phyloP scores from a whole-genome alignment of 2,888 invertebrate species.

The Clanis bilineata region DNA sequence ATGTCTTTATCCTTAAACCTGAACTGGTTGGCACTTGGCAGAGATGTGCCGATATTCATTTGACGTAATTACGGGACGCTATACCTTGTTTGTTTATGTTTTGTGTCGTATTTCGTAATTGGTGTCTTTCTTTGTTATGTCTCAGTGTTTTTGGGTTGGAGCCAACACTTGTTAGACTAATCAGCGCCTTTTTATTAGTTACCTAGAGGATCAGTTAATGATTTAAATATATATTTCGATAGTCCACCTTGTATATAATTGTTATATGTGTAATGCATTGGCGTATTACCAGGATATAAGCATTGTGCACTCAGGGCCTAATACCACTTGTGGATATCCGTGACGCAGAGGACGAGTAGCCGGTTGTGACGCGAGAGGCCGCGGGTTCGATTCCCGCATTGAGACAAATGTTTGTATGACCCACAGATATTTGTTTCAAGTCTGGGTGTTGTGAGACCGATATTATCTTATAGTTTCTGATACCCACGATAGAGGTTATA shows the following conservation, averaged over 20 bases:
- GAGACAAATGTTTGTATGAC: too few relatives aligned
- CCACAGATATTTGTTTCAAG: too few relatives aligned
- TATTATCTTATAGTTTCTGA: too few relatives aligned
- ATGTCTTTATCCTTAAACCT: background rate
- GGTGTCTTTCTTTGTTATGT: background rate
- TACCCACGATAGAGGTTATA: too few relatives aligned
- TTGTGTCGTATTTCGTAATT: conserved; percentile 2
- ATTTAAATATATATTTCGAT: background rate
- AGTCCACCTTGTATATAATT: background rate
- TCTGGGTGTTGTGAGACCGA: too few relatives aligned
- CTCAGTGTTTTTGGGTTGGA: background rate
- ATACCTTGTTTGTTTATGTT: background rate
- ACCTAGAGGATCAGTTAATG: background rate
- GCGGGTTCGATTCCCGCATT: too few relatives aligned
- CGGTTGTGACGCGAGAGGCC: too few relatives aligned
- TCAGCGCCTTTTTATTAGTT: background rate
- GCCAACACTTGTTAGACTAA: background rate
- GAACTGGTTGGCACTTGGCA: background rate
- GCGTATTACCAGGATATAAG: too few relatives aligned
- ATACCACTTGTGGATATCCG: too few relatives aligned
- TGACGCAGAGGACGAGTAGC: too few relatives aligned
- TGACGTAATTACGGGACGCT: background rate
- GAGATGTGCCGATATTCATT: background rate
- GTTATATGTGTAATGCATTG: too few relatives aligned
- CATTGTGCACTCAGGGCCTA: too few relatives aligned